Conservation (phyloP, 2,113 vertebrate genomes). For the Campylomormyrus numenius region DNA sequence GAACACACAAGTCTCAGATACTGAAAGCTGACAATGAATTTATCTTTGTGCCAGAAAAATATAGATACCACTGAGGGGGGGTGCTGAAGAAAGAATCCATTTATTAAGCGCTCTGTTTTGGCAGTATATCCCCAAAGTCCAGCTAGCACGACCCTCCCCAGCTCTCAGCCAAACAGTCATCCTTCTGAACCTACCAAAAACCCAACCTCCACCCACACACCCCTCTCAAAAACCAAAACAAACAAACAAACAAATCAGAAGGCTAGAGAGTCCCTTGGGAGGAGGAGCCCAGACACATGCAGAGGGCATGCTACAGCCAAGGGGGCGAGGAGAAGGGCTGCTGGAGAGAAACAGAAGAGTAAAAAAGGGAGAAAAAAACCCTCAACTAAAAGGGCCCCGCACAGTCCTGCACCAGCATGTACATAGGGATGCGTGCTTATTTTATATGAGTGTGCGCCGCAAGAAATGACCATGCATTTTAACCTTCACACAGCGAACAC, state of each 20-base stretch:
- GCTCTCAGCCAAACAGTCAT: background rate
- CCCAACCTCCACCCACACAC: background rate
- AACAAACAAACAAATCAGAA: background rate
- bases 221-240: background rate
- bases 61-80: background rate
- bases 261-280: slow-evolving; percentile 2
- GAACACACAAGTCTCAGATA: background rate
- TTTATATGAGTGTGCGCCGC: background rate
- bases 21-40: background rate
- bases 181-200: background rate
- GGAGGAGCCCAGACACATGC: slow-evolving; percentile 29
- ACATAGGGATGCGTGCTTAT: background rate
- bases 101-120: background rate
- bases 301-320: slow-evolving; percentile 56
- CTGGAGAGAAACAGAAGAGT: slow-evolving; percentile 34
- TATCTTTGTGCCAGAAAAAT: background rate
- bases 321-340: slow-evolving; percentile 33
- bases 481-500: background rate
- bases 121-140: background rate
- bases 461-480: background rate
- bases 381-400: slow-evolving; percentile 8
- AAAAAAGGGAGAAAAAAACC: slow-evolving; percentile 28
- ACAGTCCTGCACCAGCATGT: slow-evolving; percentile 21
- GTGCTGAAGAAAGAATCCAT: background rate
- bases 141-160: background rate